phyloP scores from a whole-genome alignment of 2,113 vertebrate species.

The Boulengerochromis microlepis region DNA sequence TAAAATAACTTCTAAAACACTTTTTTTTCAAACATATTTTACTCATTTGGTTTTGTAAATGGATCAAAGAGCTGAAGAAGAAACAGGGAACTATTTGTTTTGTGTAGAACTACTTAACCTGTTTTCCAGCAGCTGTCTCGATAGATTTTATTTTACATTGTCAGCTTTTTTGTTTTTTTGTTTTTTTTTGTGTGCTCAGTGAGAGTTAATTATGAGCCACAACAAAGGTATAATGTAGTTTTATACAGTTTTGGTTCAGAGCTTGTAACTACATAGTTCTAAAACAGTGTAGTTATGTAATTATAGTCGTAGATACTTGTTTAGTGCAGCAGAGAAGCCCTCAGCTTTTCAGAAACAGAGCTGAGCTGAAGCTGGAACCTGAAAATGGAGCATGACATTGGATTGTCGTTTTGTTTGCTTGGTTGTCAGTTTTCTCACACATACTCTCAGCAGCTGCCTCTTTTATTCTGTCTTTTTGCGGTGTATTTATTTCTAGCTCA shows the following conservation, averaged over 20 bases:
- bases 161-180: not conserved
- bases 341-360: not conserved
- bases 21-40: accelerated
- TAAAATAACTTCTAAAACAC: accelerated
- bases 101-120: not conserved
- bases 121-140: not conserved
- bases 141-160: not conserved
- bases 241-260: not conserved
- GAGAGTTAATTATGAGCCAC: not conserved
- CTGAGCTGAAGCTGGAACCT: not conserved
- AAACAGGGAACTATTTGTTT: not conserved
- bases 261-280: accelerated
- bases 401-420: not conserved
- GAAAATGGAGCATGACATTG: not conserved
- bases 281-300: not conserved
- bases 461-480: accelerated
- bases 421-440: not conserved
- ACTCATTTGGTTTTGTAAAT: not conserved
- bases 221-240: accelerated
- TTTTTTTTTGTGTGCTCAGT: accelerated
- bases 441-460: not conserved
- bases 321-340: not conserved
- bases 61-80: not conserved
- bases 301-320: accelerated
- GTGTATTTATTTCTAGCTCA: accelerated